These are phyloP conservation scores for Grammomys dolichurus DNA, from an alignment of 2,113 vertebrate genomes.

Conservation along the genomic window DNA sequence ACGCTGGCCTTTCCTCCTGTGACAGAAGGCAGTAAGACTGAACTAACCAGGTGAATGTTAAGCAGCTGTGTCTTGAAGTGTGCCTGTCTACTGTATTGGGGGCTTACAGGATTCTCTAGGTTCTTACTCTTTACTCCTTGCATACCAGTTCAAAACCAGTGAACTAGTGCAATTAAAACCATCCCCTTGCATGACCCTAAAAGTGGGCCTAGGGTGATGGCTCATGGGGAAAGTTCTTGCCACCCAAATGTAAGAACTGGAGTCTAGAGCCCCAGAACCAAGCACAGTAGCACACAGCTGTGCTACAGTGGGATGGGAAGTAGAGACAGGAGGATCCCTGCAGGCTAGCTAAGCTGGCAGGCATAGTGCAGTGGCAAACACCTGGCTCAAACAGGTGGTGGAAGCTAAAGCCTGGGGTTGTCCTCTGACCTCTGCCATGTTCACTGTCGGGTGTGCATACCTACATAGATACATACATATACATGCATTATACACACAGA, in stretches of 20 bases:
- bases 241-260: background rate
- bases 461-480: background rate
- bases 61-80: background rate
- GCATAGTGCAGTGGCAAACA: background rate
- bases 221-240: background rate
- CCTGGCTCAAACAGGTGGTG: background rate
- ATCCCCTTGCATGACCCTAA: background rate
- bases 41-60: background rate
- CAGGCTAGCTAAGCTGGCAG: background rate
- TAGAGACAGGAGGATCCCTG: background rate
- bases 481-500: background rate
- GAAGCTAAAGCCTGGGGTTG: background rate
- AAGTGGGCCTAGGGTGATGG: background rate
- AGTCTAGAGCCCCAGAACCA: background rate
- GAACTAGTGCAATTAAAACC: constrained; percentile 48
- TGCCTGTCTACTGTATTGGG: background rate
- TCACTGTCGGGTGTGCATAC: background rate
- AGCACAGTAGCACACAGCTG: background rate
- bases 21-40: background rate
- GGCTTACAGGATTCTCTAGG: background rate
- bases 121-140: constrained; percentile 45
- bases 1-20: background rate
- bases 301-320: background rate
- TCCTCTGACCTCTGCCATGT: background rate
- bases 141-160: background rate